phyloP scores from a whole-genome alignment of 2,888 invertebrate species.

The Julus scandinavius region DNA sequence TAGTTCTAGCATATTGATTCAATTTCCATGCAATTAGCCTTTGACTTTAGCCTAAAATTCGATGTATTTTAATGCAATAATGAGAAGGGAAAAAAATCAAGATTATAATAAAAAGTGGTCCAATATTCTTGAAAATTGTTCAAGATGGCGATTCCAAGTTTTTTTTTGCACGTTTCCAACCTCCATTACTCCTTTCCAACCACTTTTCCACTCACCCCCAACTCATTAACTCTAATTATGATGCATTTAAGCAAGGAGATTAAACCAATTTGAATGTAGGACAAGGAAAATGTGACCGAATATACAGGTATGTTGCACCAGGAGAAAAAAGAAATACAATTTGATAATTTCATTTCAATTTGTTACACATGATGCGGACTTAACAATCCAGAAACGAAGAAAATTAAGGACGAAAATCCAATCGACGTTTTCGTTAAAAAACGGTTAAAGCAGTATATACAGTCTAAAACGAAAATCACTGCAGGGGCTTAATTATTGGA shows the following conservation, averaged over 20 bases:
- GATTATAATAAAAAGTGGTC: not conserved
- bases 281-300: conserved; percentile 34
- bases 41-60: not conserved
- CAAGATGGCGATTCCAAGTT: not conserved
- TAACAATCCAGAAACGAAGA: not conserved
- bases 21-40: too few species aligned
- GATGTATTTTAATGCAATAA: not conserved
- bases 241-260: conserved; percentile 34
- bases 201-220: conserved; percentile 26
- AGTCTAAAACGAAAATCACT: not conserved
- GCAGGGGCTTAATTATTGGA: not conserved
- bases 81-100: not conserved
- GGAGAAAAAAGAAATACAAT: not conserved
- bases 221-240: conserved; percentile 23
- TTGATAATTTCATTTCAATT: conserved; percentile 42
- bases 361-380: not conserved
- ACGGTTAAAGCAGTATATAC: not conserved
- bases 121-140: not conserved
- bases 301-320: not conserved
- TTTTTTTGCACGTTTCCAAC: not conserved
- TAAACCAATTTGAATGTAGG: conserved; percentile 42
- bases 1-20: too few species aligned
- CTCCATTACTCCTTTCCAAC: not conserved
- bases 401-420: conserved; percentile 16
- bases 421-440: not conserved